These are phyloP conservation scores for Caenorhabditis sp. DNA, from an alignment of 2,888 invertebrate genomes.

Conservation along the genomic window DNA sequence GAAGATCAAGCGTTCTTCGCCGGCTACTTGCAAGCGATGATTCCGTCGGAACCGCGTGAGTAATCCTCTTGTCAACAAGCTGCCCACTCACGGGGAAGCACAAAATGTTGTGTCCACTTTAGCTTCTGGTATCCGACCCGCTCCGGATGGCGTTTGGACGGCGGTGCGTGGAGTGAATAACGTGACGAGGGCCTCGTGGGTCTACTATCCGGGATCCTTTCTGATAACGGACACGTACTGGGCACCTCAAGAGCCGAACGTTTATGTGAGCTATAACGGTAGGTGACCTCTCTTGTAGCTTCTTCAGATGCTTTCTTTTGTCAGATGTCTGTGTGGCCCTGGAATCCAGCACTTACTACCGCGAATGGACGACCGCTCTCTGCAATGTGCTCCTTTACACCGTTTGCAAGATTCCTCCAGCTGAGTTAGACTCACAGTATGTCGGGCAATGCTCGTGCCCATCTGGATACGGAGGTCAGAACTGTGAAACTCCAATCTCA, in stretches of 20 bases:
- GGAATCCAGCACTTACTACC: constrained; percentile 50
- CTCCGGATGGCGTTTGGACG: constrained; percentile 60
- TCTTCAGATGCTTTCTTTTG: not conserved
- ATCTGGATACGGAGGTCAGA: constrained; percentile 55
- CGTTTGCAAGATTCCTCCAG: constrained; percentile 55
- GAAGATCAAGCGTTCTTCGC: constrained; percentile 59
- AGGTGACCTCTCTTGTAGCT: no score
- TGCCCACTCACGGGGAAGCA: not conserved
- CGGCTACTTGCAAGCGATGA: constrained; percentile 51
- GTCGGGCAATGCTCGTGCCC: constrained; percentile 65
- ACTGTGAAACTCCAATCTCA: constrained; percentile 51
- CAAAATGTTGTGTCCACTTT: constrained; percentile 2
- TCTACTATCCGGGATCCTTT: constrained; percentile 61
- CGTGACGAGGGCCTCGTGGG: constrained; percentile 59
- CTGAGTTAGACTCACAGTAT: constrained; percentile 35
- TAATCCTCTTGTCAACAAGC: constrained; percentile 7
- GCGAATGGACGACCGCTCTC: constrained; percentile 58
- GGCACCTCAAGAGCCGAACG: constrained; percentile 64
- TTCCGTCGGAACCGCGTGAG: constrained; percentile 33
- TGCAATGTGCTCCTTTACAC: constrained; percentile 59
- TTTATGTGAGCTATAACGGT: constrained; percentile 63
- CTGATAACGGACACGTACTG: constrained; percentile 57
- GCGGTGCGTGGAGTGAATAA: constrained; percentile 61
- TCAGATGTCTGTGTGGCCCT: constrained; percentile 64
- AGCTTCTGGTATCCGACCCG: constrained; percentile 29